Base-by-base conservation (phyloP, 2,888 invertebrate species). In the Trissolcus japonicus region DNA sequence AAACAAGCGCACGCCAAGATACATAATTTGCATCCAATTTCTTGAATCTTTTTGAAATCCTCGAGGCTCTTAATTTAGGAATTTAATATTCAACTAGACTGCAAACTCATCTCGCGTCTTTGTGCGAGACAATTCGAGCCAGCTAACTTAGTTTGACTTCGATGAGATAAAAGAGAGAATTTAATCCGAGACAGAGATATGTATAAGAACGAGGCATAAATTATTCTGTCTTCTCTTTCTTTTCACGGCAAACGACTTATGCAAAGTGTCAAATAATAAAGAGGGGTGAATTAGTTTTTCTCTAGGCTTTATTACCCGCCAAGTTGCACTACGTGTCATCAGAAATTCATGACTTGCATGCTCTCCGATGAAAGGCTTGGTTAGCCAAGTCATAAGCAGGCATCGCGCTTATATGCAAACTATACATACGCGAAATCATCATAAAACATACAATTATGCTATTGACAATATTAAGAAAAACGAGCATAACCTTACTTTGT, bases 271-370 rank as follows among this genome's bases (percentile, higher is more conserved):
- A 59, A 57, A 68, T 53, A 68, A 60, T 61, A 55, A 68, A 35
- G 40, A 40, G 61, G 53, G 35, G 4, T 29, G 56, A 69, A 61
- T 69, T 61, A 61, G 68, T 69, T 69, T 56, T 56, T 62, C 46
- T n/a, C n/a, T 6, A 46, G 14, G 46, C 46, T 9, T 46, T 13
- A 43, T 43, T 43, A n/a, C 3, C n/a, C n/a, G 14, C 46, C 16
- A 65, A 72, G 59, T 54, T 59, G 25, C 29, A 54, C 55, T 60
- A 60, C 59, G 59, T 54, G 65, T 59, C 60, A 73, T 73, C 72
- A 65, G 65, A 73, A 73, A 73, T 73, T 73, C 72, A 66, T 73
- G 29, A 60, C 73, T 73, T 66, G n/a, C n/a, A n/a, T n/a, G n/a
- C n/a, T 25, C 60, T 61, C 25, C 73, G 54, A 72, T 72, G 65